phyloP scores from a whole-genome alignment of 1,140 invertebrate species.

The Planococcus citri region DNA sequence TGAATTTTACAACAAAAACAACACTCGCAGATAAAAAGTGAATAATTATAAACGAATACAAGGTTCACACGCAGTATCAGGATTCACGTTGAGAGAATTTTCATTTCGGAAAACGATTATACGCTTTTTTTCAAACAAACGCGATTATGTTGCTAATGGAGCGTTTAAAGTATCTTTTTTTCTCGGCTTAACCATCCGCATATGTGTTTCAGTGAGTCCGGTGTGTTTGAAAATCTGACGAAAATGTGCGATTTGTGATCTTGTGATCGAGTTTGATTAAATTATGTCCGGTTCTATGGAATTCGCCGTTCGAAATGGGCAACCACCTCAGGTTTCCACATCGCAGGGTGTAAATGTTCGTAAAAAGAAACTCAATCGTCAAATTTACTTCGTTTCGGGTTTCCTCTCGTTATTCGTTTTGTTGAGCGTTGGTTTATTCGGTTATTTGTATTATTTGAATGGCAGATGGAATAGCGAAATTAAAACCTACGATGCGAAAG shows the following conservation, averaged over 20 bases:
- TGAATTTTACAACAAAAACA: neutral
- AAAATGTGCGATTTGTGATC: no score
- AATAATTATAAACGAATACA: slow-evolving; percentile 8
- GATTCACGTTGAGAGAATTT: neutral
- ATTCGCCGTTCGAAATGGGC: neutral
- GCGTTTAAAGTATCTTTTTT: neutral
- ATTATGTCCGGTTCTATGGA: neutral
- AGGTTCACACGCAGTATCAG: neutral
- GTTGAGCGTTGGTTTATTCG: neutral
- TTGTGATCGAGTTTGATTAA: no score
- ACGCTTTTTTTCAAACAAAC: neutral
- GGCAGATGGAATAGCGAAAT: neutral
- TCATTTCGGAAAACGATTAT: neutral
- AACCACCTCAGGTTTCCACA: neutral
- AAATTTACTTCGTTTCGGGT: neutral
- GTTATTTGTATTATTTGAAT: neutral
- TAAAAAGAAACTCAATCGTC: neutral
- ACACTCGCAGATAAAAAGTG: neutral
- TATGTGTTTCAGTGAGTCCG: neutral
- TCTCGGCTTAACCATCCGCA: neutral
- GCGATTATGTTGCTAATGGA: neutral
- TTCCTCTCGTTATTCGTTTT: neutral
- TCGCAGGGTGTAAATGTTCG: neutral
- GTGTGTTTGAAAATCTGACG: neutral
- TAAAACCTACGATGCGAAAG: neutral